Evolutionary conservation across 1,140 invertebrate species (phyloP).

Genomic region (Solen grandis): DNA sequence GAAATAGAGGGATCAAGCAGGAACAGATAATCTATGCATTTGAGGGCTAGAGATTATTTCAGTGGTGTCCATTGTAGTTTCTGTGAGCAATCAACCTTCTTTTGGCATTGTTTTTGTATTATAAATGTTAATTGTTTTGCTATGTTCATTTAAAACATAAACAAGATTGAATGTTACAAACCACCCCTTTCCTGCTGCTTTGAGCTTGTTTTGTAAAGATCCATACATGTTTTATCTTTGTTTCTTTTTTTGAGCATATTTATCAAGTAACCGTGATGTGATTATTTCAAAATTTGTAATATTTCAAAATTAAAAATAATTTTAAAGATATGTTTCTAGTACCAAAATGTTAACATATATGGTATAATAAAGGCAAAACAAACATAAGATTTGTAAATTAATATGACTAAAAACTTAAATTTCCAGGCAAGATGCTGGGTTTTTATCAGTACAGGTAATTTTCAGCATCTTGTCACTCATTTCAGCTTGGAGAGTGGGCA

Average conservation of each 20-base stretch:
- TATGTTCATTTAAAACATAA: conserved; percentile 35
- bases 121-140: conserved; percentile 44
- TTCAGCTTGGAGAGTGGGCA: too few relatives aligned
- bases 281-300: not conserved
- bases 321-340: not conserved
- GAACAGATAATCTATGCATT: not conserved
- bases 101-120: conserved; percentile 10
- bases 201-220: not conserved
- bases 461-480: not conserved
- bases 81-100: not conserved
- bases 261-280: not conserved
- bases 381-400: not conserved
- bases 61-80: conserved; percentile 6
- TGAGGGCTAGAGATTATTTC: conserved; percentile 7
- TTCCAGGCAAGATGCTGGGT: not conserved
- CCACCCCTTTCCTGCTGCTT: not conserved
- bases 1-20: not conserved
- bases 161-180: conserved; percentile 27
- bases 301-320: not conserved
- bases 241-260: too few relatives aligned
- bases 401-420: not conserved
- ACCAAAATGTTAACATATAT: too few relatives aligned
- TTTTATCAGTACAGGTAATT: not conserved
- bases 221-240: too few relatives aligned
- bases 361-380: not conserved